A percentile compares a stretch with the other conserved stretches of the same genome.
These are phyloP conservation scores for Tribolium freemani DNA, from an alignment of 2,888 invertebrate genomes.

Conservation along the genomic window DNA sequence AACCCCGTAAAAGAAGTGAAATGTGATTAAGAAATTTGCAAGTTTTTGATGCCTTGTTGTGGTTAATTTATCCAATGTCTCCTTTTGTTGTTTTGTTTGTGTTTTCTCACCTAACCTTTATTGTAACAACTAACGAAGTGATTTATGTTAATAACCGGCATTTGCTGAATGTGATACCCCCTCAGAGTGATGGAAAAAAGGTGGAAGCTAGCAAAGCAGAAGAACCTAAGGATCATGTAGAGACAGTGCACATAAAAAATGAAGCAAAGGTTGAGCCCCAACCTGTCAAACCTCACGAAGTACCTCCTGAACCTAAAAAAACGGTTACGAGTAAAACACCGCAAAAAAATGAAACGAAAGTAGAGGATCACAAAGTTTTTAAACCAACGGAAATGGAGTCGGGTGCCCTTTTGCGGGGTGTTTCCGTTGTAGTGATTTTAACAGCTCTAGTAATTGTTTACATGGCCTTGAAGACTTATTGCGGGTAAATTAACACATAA, in stretches of 20 bases:
- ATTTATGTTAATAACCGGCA: slow-evolving; percentile 6
- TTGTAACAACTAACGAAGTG: background rate
- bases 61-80: slow-evolving; percentile 26
- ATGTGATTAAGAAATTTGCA: slow-evolving; percentile 11
- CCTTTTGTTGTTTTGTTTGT: slow-evolving; percentile 19
- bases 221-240: background rate
- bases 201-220: background rate
- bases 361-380: background rate
- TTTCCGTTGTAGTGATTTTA: slow-evolving; percentile 54
- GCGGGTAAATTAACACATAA: slow-evolving; percentile 50
- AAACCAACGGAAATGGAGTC: slow-evolving; percentile 48
- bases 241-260: background rate
- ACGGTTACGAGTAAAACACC: too few relatives aligned
- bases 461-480: slow-evolving; percentile 56
- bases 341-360: background rate
- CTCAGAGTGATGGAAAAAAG: slow-evolving; percentile 3
- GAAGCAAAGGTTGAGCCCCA: background rate
- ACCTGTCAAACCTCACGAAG: background rate
- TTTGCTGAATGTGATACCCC: background rate
- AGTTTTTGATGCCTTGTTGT: slow-evolving; percentile 1
- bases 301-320: background rate
- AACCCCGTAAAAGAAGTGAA: slow-evolving; percentile 9
- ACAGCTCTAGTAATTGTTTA: slow-evolving; percentile 56
- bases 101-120: slow-evolving; percentile 15
- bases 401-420: slow-evolving; percentile 53